A percentile compares a stretch with the other conserved stretches of the same genome.
Evolutionary conservation across 2,888 invertebrate genomes (phyloP).

Genomic region (Eubasilissa splendida): DNA sequence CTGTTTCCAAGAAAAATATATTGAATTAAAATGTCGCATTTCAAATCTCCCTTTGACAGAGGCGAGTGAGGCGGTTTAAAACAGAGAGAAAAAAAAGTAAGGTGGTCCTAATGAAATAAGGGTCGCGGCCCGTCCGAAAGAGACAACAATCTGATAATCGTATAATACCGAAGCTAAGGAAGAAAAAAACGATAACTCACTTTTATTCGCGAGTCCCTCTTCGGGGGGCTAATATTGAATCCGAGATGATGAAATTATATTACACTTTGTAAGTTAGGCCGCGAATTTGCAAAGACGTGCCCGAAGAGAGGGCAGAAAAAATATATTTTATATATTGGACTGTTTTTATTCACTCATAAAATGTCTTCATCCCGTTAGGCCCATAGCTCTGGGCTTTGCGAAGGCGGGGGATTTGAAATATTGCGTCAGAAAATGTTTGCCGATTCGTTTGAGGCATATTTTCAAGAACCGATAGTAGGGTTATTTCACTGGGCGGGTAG

Average conservation of each 20-base stretch:
- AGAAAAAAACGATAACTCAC: conserved; percentile 56
- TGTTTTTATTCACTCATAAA: conserved; percentile 47
- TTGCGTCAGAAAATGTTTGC: conserved; percentile 28
- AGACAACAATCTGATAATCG: conserved; percentile 57
- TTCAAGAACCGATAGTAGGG: background rate
- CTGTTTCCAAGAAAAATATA: no score
- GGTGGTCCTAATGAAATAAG: conserved; percentile 55
- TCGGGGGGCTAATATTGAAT: conserved; percentile 55
- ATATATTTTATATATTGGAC: conserved; percentile 29
- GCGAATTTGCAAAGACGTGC: conserved; percentile 57
- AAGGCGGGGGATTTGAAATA: conserved; percentile 22
- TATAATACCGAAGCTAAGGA: conserved; percentile 56
- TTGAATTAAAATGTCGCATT: background rate
- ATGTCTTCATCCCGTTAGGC: conserved; percentile 37
- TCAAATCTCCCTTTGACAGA: conserved; percentile 32
- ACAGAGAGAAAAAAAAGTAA: conserved; percentile 46
- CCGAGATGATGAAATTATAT: conserved; percentile 58
- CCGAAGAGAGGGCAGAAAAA: conserved; percentile 27
- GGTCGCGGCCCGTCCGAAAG: conserved; percentile 34
- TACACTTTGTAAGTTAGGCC: conserved; percentile 58
- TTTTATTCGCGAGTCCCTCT: conserved; percentile 53
- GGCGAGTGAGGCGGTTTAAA: conserved; percentile 12
- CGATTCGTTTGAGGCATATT: conserved; percentile 8
- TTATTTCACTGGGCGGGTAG: background rate
- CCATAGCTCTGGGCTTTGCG: background rate